A percentile compares a stretch with the other conserved stretches of the same genome.
Conservation (phyloP, 2,113 vertebrate species). For the Archocentrus centrarchus region DNA sequence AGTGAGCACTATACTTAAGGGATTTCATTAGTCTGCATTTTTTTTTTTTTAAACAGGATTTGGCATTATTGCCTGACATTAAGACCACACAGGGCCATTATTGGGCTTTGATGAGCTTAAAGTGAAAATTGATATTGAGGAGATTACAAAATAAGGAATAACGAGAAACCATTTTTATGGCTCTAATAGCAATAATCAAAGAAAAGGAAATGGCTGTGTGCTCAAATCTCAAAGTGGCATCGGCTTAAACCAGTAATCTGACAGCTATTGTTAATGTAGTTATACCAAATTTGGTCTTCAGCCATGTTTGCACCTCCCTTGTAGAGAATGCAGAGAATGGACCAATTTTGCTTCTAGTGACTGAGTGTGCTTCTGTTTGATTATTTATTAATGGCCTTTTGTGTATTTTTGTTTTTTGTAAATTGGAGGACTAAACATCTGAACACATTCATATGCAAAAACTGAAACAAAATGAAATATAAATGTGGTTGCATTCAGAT, state of each 20-base stretch:
- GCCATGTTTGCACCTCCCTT: conserved; percentile 36
- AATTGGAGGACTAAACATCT: neutral
- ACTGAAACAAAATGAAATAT: conserved; percentile 19
- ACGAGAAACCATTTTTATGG: conserved; percentile 23
- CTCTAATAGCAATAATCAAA: conserved; percentile 48
- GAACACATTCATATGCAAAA: neutral
- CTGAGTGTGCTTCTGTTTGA: conserved; percentile 29
- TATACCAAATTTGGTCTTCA: conserved; percentile 31
- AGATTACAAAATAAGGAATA: conserved; percentile 43
- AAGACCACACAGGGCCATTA: conserved; percentile 13
- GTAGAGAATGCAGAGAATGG: conserved; percentile 7
- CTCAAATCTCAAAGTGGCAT: conserved; percentile 42
- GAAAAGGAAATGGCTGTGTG: conserved; percentile 26
- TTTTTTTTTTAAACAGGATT: neutral
- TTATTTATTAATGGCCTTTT: conserved; percentile 33
- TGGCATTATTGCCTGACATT: conserved; percentile 24
- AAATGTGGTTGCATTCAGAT: conserved; percentile 10
- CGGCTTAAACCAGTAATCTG: conserved; percentile 56
- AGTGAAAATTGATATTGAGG: conserved; percentile 41
- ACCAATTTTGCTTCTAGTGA: conserved; percentile 14
- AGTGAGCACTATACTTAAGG: neutral
- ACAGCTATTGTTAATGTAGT: conserved; percentile 57
- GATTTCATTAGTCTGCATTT: neutral
- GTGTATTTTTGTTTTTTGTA: neutral
- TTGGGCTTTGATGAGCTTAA: conserved; percentile 14